Evolutionary conservation across 2,113 vertebrate species (phyloP).

Genomic region (Murina feae): DNA sequence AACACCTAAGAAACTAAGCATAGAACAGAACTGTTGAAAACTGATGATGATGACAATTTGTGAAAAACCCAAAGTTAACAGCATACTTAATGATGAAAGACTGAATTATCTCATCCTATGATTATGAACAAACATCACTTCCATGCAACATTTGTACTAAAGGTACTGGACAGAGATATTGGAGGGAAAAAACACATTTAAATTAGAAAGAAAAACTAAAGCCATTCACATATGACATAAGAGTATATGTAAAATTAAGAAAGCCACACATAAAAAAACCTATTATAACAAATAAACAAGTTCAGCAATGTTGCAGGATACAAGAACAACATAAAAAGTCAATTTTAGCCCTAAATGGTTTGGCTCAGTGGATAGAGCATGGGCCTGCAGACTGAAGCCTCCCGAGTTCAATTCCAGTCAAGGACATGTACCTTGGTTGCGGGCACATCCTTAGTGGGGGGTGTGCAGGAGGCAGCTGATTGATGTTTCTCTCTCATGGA

Average conservation of each 20-base stretch:
- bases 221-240: background rate
- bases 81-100: background rate
- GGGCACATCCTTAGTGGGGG: no score
- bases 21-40: background rate
- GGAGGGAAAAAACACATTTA: background rate
- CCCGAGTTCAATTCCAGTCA: no score
- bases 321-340: background rate
- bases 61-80: background rate
- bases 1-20: background rate
- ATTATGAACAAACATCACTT: background rate
- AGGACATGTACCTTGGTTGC: no score
- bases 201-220: background rate
- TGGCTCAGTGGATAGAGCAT: no score
- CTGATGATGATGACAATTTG: background rate
- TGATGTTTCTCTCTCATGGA: no score
- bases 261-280: background rate
- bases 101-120: background rate
- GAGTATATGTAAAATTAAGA: background rate
- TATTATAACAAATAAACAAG: background rate
- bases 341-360: background rate
- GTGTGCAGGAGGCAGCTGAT: no score
- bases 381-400: no score
- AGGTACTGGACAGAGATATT: background rate
- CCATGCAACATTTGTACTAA: background rate
- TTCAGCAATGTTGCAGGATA: background rate